Conservation (phyloP, 2,888 invertebrate genomes). For the Schizaphis graminum region DNA sequence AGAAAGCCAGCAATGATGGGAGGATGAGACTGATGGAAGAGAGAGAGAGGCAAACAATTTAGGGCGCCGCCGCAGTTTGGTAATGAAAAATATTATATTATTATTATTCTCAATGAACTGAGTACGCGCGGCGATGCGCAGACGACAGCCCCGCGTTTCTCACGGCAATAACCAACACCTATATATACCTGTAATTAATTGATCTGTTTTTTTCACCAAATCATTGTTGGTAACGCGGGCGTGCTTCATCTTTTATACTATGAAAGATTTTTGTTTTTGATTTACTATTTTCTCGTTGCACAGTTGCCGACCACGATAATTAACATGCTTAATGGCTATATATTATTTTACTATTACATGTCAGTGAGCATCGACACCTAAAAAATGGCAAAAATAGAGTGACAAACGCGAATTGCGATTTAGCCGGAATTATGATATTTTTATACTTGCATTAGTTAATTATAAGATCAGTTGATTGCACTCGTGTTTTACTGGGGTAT, state of each 20-base stretch:
- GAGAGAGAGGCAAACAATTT: background rate
- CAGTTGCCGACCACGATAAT: background rate
- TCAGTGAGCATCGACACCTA: background rate
- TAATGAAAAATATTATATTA: constrained; percentile 14
- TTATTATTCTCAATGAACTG: constrained; percentile 40
- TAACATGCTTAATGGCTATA: background rate
- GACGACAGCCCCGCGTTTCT: background rate
- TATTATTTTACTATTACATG: background rate
- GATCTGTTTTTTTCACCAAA: background rate
- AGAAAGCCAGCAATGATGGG: background rate
- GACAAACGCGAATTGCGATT: background rate
- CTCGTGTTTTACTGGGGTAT: background rate
- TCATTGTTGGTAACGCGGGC: background rate
- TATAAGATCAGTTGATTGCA: background rate
- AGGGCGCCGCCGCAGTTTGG: constrained; percentile 52
- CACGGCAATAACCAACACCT: constrained; percentile 16
- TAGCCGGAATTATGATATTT: background rate
- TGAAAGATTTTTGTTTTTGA: background rate
- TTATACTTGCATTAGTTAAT: background rate
- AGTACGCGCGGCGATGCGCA: background rate
- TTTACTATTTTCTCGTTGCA: background rate
- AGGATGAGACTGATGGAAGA: background rate
- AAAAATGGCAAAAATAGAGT: background rate
- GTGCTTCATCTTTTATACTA: background rate
- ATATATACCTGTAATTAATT: constrained; percentile 1